phyloP scores from a whole-genome alignment of 2,113 vertebrate species.

The Mixornis gularis region DNA sequence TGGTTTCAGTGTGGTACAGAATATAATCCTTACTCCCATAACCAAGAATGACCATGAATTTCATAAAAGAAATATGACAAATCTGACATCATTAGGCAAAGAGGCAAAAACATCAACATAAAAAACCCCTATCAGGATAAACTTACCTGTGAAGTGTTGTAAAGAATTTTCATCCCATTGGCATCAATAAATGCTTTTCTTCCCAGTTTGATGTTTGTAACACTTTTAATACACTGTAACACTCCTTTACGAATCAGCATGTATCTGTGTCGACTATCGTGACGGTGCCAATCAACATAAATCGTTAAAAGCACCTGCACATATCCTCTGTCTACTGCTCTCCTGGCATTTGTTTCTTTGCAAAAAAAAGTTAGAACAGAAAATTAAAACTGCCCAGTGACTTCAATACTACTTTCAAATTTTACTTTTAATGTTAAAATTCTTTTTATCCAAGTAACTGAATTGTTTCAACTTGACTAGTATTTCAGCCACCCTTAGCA shows the following conservation, averaged over 20 bases:
- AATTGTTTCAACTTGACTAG: background rate
- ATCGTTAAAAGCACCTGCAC: constrained; percentile 82
- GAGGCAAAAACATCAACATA: background rate
- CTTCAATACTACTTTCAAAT: background rate
- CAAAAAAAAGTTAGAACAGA: constrained; percentile 49
- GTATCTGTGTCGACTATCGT: constrained; percentile 90
- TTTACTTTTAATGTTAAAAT: background rate
- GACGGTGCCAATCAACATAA: constrained; percentile 94
- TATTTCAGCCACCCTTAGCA: background rate
- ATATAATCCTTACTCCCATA: background rate
- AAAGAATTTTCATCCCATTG: constrained; percentile 93
- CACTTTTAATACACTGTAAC: constrained; percentile 88
- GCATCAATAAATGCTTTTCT: constrained; percentile 91
- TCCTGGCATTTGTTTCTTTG: constrained; percentile 90
- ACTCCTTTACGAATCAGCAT: constrained; percentile 93
- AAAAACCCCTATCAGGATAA: background rate
- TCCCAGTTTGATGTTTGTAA: constrained; percentile 92
- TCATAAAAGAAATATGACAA: background rate
- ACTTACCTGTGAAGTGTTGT: constrained; percentile 89
- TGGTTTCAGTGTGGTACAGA: background rate
- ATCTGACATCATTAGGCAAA: background rate
- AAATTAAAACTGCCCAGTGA: constrained; percentile 6
- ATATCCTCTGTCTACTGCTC: constrained; percentile 87
- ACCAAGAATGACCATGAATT: background rate
- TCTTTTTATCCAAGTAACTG: background rate